Conservation (phyloP, 2,113 vertebrate genomes). For the Symphodus melops region DNA sequence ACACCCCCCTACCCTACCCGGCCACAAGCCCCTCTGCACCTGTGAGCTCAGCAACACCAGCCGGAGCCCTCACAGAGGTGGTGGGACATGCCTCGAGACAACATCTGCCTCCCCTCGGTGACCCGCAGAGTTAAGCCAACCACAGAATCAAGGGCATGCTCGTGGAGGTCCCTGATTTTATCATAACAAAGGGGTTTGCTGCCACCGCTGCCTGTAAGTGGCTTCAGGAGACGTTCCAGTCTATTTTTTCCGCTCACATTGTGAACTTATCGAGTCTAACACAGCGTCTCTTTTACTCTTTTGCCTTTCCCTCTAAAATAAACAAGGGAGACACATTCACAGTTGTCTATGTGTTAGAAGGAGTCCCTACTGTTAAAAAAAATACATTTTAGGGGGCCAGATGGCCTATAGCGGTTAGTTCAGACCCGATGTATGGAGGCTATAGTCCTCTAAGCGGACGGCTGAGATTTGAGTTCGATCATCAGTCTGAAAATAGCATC, state of each 20-base stretch:
- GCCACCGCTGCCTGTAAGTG: constrained; percentile 54
- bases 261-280: constrained; percentile 39
- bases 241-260: constrained; percentile 62
- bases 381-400: constrained; percentile 1
- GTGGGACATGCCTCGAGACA: constrained; percentile 82
- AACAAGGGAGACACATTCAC: constrained; percentile 39
- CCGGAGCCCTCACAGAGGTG: constrained; percentile 51
- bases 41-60: constrained; percentile 79
- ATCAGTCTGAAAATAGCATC: not conserved
- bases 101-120: constrained; percentile 83
- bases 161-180: constrained; percentile 68
- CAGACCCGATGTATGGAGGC: too few relatives aligned
- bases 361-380: not conserved
- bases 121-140: constrained; percentile 78
- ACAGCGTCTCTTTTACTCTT: constrained; percentile 31
- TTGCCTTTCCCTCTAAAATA: constrained; percentile 27
- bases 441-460: too few relatives aligned
- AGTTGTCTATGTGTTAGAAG: constrained; percentile 20
- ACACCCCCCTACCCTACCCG: not conserved
- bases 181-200: constrained; percentile 70
- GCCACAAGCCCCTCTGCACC: constrained; percentile 73
- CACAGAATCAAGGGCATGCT: constrained; percentile 78
- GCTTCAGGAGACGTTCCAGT: constrained; percentile 73
- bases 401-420: too few relatives aligned
- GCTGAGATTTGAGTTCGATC: too few relatives aligned